A percentile compares a stretch with the other conserved stretches of the same genome.
phyloP scores from a whole-genome alignment of 92 coral and sea anemone genomes.

The Epizoanthus ramosus region DNA sequence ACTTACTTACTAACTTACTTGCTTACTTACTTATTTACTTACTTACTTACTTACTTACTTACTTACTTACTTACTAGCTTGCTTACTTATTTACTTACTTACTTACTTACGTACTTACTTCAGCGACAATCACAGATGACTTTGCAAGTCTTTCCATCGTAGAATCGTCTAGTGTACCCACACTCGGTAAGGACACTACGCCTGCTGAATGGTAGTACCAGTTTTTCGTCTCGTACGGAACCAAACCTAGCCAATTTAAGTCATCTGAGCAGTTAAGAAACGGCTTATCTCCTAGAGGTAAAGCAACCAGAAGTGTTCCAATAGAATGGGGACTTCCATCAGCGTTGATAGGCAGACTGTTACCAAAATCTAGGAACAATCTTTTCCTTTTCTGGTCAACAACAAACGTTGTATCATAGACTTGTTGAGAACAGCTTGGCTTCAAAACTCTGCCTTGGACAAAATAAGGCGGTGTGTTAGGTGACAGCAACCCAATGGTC shows the following conservation, averaged over 20 bases:
- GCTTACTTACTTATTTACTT: no score
- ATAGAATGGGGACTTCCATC: slow-evolving; percentile 36
- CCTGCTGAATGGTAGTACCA: slow-evolving; percentile 64
- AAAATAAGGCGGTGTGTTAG: slow-evolving; percentile 58
- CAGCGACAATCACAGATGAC: no score
- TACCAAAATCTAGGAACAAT: slow-evolving; percentile 65
- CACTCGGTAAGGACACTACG: slow-evolving; percentile 27
- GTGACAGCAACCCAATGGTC: slow-evolving; percentile 59
- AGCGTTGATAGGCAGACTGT: slow-evolving; percentile 47
- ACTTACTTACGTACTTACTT: no score
- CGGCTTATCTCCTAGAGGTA: neutral
- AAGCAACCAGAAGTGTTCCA: slow-evolving; percentile 27
- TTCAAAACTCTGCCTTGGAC: slow-evolving; percentile 59
- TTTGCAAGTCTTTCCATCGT: no score
- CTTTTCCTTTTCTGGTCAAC: slow-evolving; percentile 43
- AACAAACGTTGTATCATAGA: slow-evolving; percentile 53
- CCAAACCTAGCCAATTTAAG: slow-evolving; percentile 55
- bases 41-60: no score
- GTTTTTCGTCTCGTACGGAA: slow-evolving; percentile 3
- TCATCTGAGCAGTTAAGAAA: slow-evolving; percentile 41
- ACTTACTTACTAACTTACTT: no score
- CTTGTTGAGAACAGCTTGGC: neutral
- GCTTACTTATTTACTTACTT: no score
- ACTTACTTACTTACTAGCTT: no score
- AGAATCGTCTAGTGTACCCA: no score